Conservation (phyloP, 2,113 vertebrate species). For the Isurus oxyrinchus region DNA sequence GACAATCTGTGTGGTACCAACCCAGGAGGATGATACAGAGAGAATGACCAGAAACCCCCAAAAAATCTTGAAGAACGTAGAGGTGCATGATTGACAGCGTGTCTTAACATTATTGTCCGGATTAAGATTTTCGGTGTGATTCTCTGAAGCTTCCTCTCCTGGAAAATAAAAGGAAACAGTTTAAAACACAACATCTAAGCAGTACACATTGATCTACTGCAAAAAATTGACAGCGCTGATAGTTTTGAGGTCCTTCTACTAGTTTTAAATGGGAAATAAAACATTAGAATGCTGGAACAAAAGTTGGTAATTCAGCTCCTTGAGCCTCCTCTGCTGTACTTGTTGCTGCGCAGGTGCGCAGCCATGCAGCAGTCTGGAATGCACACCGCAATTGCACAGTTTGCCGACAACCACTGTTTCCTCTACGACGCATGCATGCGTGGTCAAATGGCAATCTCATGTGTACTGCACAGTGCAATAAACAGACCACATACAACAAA, state of each 20-base stretch:
- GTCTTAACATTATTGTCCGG: constrained; percentile 68
- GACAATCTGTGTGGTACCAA: constrained; percentile 92
- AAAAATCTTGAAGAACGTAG: constrained; percentile 73
- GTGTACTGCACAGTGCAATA: not conserved
- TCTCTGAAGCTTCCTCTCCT: constrained; percentile 85
- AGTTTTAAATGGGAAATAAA: not conserved
- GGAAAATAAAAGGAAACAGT: constrained; percentile 40
- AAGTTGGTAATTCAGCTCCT: not conserved
- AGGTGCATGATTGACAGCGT: constrained; percentile 74
- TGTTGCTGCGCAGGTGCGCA: not conserved
- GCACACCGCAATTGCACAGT: not conserved
- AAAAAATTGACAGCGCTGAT: not conserved
- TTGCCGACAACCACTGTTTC: not conserved
- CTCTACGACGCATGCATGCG: not conserved
- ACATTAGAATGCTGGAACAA: not conserved
- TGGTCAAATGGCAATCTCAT: not conserved
- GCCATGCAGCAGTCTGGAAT: not conserved
- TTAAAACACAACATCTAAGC: constrained; percentile 24
- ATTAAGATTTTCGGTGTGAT: constrained; percentile 54
- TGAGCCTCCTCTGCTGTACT: not conserved
- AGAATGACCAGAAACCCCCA: constrained; percentile 88
- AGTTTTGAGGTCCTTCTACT: not conserved
- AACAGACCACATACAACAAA: not conserved
- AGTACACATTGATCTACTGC: not conserved
- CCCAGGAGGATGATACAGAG: constrained; percentile 91